These are phyloP conservation scores for Passer montanus DNA, from an alignment of 2,113 vertebrate genomes.

Conservation along the genomic window DNA sequence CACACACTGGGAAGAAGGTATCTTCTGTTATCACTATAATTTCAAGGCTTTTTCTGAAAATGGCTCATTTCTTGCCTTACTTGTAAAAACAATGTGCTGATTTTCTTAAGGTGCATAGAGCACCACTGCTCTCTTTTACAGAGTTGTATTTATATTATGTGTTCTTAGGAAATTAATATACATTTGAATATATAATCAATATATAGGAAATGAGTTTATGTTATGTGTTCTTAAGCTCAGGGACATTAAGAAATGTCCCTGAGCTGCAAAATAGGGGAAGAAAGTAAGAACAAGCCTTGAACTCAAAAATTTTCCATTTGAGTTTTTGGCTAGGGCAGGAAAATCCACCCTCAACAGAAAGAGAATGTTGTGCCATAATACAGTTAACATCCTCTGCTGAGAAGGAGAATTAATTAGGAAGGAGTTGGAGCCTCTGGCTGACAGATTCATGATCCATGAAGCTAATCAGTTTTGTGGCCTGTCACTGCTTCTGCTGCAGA, in stretches of 20 bases:
- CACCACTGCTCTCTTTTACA: not conserved
- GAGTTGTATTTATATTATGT: not conserved
- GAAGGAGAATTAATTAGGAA: slow-evolving; percentile 44
- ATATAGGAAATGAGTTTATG: not conserved
- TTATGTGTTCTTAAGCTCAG: not conserved
- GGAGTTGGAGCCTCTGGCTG: slow-evolving; percentile 21
- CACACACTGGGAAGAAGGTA: not conserved
- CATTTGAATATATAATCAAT: not conserved
- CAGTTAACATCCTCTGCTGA: not conserved
- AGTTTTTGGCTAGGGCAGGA: not conserved
- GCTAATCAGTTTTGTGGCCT: not conserved
- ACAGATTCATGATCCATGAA: slow-evolving; percentile 17
- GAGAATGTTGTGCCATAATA: not conserved
- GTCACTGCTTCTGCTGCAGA: not conserved
- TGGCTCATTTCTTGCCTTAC: not conserved
- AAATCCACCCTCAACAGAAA: not conserved
- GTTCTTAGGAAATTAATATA: not conserved
- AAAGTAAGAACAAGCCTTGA: not conserved
- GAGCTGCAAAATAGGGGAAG: not conserved
- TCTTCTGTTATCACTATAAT: not conserved
- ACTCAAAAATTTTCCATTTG: not conserved
- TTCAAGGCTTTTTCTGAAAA: not conserved
- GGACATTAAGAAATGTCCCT: not conserved
- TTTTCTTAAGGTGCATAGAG: not conserved
- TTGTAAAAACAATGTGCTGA: not conserved